These are phyloP conservation scores for Macrosteles quadrilineatus DNA, from an alignment of 1,140 invertebrate species.

Conservation along the genomic window DNA sequence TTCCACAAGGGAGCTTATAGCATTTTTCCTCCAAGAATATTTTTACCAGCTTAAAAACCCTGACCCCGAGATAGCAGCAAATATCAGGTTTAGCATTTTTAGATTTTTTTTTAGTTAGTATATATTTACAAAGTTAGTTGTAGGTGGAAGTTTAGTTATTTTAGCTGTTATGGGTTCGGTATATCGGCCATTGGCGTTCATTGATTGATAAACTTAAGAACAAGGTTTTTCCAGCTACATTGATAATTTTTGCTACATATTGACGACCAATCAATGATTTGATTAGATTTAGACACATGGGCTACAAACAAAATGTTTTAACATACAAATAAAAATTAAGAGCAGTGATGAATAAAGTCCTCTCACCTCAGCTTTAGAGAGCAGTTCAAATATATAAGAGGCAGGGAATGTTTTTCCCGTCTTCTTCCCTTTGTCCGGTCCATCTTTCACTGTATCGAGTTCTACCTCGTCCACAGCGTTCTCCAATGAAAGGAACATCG, in stretches of 20 bases:
- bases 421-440: background rate
- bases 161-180: too few species aligned
- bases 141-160: too few species aligned
- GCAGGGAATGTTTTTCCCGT: slow-evolving; percentile 29
- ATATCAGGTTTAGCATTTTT: too few species aligned
- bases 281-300: background rate
- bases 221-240: background rate
- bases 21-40: too few species aligned
- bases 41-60: too few species aligned
- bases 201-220: background rate
- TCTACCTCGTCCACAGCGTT: slow-evolving; percentile 66
- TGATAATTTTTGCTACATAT: background rate
- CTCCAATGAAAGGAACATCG: slow-evolving; percentile 77
- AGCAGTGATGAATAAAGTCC: too few species aligned
- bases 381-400: slow-evolving; percentile 55
- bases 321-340: background rate
- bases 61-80: too few species aligned
- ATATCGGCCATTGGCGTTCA: background rate
- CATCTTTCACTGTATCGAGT: background rate
- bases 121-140: too few species aligned
- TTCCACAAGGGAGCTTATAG: too few species aligned
- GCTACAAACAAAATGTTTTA: background rate
- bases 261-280: background rate
- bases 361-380: slow-evolving; percentile 67
- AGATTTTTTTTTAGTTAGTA: too few species aligned